Base-by-base conservation (phyloP, 1,140 invertebrate species). In the Panagrolaimus sp. region DNA sequence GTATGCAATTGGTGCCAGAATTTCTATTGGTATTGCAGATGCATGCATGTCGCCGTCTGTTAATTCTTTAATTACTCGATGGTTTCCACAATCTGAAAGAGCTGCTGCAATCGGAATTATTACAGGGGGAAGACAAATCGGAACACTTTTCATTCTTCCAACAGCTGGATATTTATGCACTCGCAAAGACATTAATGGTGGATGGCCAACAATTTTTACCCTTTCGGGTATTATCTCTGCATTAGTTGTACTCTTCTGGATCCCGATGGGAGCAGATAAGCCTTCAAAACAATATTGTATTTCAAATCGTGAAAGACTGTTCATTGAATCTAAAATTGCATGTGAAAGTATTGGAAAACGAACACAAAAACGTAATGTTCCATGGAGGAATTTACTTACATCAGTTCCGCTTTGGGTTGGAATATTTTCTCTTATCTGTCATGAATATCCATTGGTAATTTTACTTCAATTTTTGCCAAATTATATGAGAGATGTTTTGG, bases 391-490 rank as follows among this genome's bases (percentile, higher is more conserved):
- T 25, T 67, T 81, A 42, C 23, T 77, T 9, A 44, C 43, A 42
- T 81, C 79, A 13, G 70, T 62, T 16, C 79, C 79, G 9, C 73
- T 81, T 4, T 82, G 78, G 78, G 80, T 71, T 14, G 73, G 65
- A 27, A 68, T 81, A 23, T 81, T 81, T 66, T 67, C 79, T 4
- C 66, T 81, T 7, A 74, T 82, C 23, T 81, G 79, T 64, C 79
- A 81, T 48, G 77, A 80, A 43, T 81, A 82, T 46, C 79, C 79
- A 11, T 57, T 81, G 16, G 80, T 81, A 11, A 81, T 81, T 38
- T 82, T 81, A 80, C 74, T 81, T 4, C 79, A 81, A 57, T 81
- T 81, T 68, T 46, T 82, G 16, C 79, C 79, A 7, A 81, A 81
- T 65, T 81, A 81, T 63, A 81, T 81, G 81, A 63, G 79, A 62